Evolutionary conservation across 2,888 invertebrate species (phyloP).

Genomic region (Eristalis pertinax): DNA sequence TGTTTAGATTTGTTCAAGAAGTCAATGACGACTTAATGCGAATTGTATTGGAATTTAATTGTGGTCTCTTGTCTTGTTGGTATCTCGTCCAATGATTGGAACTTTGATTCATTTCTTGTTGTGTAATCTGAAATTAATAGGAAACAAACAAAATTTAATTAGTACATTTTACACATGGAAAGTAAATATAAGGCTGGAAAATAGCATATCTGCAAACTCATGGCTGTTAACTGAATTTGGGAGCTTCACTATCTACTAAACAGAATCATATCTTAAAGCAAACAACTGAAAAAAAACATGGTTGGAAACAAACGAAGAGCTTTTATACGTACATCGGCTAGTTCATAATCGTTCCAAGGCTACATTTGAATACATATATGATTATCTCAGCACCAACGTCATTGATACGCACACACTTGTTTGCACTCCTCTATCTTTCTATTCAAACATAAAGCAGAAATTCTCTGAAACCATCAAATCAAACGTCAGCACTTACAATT

Average conservation of each 20-base stretch:
- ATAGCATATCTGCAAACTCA: not conserved
- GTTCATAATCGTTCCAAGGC: not conserved
- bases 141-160: slow-evolving; percentile 3
- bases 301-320: not conserved
- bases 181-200: not conserved
- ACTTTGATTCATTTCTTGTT: slow-evolving; percentile 55
- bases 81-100: slow-evolving; percentile 32
- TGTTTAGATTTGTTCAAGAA: slow-evolving; percentile 13
- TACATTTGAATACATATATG: not conserved
- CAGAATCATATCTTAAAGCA: not conserved
- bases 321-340: not conserved
- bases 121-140: slow-evolving; percentile 36
- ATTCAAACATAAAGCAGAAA: not conserved
- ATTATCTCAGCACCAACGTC: not conserved
- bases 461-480: not conserved
- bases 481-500: slow-evolving; percentile 13
- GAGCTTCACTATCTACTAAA: not conserved
- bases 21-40: slow-evolving; percentile 53
- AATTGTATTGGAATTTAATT: not conserved
- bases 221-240: not conserved
- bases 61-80: slow-evolving; percentile 5
- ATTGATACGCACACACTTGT: not conserved
- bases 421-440: slow-evolving; percentile 6
- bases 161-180: not conserved
- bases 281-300: not conserved